These are phyloP conservation scores for Mus spretus DNA, from an alignment of 2,797 vertebrate genomes.

Conservation along the genomic window DNA sequence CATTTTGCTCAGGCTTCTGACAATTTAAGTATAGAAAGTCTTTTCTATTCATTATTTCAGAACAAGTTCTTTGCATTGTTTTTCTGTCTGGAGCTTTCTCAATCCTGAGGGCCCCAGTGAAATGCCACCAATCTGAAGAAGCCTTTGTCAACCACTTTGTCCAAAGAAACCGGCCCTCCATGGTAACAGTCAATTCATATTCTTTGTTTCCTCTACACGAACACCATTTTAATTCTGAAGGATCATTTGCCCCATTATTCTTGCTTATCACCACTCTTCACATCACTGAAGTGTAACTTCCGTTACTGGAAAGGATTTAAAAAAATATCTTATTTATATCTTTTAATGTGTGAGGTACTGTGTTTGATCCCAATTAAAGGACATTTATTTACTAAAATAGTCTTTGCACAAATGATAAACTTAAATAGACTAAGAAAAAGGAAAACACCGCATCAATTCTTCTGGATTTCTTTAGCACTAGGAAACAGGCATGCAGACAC, in stretches of 20 bases:
- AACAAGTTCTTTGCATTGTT: background rate
- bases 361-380: background rate
- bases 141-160: background rate
- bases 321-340: background rate
- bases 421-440: slow-evolving; percentile 49
- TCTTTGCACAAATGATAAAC: slow-evolving; percentile 35
- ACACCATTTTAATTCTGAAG: background rate
- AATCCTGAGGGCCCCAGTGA: background rate
- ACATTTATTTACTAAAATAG: background rate
- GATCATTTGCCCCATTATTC: background rate
- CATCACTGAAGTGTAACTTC: background rate
- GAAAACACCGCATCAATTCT: background rate
- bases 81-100: background rate
- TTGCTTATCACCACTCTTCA: background rate
- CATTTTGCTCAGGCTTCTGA: background rate
- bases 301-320: background rate
- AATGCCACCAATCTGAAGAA: background rate
- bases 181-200: too few species aligned
- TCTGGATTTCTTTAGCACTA: slow-evolving; percentile 3
- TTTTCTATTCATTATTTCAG: background rate
- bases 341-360: background rate
- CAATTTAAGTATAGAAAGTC: background rate
- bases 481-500: background rate
- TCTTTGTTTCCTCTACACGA: background rate
- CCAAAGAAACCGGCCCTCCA: background rate